Evolutionary conservation across 2,797 vertebrate genomes (phyloP).

Genomic region (Syngnathus rostellatus): DNA sequence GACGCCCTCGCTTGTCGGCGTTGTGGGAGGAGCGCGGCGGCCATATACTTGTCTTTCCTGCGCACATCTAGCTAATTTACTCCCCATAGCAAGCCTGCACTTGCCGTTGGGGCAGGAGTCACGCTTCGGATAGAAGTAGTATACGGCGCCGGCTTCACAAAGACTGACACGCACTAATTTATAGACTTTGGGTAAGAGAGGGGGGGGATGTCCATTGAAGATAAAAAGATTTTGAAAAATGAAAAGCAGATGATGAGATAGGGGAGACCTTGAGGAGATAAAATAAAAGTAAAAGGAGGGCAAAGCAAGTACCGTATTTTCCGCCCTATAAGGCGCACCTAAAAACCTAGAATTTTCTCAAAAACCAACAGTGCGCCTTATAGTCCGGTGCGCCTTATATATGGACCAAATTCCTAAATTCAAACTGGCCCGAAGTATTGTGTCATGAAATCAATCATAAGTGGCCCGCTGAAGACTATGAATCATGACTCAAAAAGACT

Average conservation of each 20-base stretch:
- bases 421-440: too few relatives aligned
- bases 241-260: not conserved
- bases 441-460: too few relatives aligned
- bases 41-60: constrained; percentile 26
- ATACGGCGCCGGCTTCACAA: constrained; percentile 7
- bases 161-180: constrained; percentile 3
- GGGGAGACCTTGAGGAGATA: not conserved
- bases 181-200: not conserved
- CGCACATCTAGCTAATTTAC: constrained; percentile 25
- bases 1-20: constrained; percentile 13
- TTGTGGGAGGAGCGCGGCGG: constrained; percentile 14
- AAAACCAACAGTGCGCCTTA: too few relatives aligned
- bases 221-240: not conserved
- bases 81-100: constrained; percentile 13
- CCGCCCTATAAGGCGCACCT: too few relatives aligned
- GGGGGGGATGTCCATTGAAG: not conserved
- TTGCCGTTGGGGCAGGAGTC: not conserved
- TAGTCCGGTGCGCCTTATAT: too few relatives aligned
- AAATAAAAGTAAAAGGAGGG: constrained; percentile 5
- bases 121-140: too few relatives aligned
- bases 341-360: too few relatives aligned
- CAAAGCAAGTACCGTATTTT: too few relatives aligned
- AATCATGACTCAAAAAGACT: too few relatives aligned
- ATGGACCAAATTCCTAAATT: too few relatives aligned
- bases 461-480: too few relatives aligned